These are phyloP conservation scores for Drosophila fulvimacula DNA, from an alignment of 2,888 invertebrate genomes.

Conservation along the genomic window DNA sequence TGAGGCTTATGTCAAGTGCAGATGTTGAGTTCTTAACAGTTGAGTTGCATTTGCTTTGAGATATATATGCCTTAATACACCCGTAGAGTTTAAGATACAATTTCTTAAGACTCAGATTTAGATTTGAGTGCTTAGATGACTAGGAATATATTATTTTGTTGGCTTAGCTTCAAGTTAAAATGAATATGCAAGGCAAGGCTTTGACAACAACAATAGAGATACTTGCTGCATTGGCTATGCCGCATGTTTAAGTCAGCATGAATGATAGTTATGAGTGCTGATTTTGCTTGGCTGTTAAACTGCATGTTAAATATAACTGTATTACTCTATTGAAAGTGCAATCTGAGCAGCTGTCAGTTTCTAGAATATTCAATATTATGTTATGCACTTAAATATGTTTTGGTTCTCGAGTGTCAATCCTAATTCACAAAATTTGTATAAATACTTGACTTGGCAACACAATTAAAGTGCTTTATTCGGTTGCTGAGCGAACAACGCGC, in stretches of 20 bases:
- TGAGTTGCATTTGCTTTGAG: not conserved
- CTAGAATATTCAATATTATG: not conserved
- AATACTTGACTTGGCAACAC: not conserved
- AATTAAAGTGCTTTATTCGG: constrained; percentile 19
- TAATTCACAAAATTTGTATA: constrained; percentile 10
- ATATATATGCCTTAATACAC: no score
- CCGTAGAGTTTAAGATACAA: no score
- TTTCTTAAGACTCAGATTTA: no score
- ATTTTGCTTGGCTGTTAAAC: not conserved
- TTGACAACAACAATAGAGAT: not conserved
- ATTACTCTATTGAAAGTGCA: not conserved
- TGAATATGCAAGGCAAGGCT: not conserved
- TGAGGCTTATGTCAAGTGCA: no score
- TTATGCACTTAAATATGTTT: not conserved
- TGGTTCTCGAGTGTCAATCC: constrained; percentile 2
- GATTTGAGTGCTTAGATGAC: not conserved
- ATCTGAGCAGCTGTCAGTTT: not conserved
- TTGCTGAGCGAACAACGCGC: not conserved
- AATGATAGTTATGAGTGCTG: not conserved
- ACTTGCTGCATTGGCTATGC: not conserved
- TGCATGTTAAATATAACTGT: not conserved
- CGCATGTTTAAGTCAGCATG: not conserved
- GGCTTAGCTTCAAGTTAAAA: not conserved
- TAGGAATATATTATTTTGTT: not conserved
- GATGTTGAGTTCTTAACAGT: no score